These are phyloP conservation scores for Mantis religiosa DNA, from an alignment of 2,888 invertebrate species.

Conservation along the genomic window DNA sequence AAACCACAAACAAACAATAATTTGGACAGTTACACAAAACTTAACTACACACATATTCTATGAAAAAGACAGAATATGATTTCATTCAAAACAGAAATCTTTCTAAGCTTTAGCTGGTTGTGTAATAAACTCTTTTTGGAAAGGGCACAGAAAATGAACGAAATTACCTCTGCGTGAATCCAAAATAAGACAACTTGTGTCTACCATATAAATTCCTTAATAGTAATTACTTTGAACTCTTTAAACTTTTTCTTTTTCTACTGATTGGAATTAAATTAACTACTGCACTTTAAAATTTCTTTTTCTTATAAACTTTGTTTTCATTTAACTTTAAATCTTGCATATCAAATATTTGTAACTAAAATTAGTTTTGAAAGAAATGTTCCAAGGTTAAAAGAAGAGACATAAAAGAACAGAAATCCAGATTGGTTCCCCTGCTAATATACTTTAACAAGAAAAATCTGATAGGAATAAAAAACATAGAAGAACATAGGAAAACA, in stretches of 20 bases:
- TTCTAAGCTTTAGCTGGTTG: background rate
- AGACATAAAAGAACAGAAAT: background rate
- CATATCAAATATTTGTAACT: constrained; percentile 2
- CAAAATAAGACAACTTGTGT: constrained; percentile 40
- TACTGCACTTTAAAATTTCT: background rate
- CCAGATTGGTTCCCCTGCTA: background rate
- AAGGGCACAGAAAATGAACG: background rate
- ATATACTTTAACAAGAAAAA: background rate
- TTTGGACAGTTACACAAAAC: constrained; percentile 27
- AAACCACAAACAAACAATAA: constrained; percentile 35
- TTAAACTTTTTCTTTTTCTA: background rate
- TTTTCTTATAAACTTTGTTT: background rate
- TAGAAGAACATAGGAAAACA: constrained; percentile 20
- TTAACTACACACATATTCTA: constrained; percentile 13
- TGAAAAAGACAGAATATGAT: constrained; percentile 14
- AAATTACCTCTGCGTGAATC: background rate
- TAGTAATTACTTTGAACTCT: background rate
- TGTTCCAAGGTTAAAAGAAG: background rate
- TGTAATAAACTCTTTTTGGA: background rate
- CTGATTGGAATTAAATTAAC: background rate
- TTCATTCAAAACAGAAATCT: background rate
- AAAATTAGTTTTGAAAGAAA: constrained; percentile 13
- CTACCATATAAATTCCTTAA: constrained; percentile 38
- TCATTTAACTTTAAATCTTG: background rate
- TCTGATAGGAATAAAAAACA: constrained; percentile 6